These are phyloP conservation scores for Platyscapa corneri DNA, from an alignment of 1,140 invertebrate species.

Conservation along the genomic window DNA sequence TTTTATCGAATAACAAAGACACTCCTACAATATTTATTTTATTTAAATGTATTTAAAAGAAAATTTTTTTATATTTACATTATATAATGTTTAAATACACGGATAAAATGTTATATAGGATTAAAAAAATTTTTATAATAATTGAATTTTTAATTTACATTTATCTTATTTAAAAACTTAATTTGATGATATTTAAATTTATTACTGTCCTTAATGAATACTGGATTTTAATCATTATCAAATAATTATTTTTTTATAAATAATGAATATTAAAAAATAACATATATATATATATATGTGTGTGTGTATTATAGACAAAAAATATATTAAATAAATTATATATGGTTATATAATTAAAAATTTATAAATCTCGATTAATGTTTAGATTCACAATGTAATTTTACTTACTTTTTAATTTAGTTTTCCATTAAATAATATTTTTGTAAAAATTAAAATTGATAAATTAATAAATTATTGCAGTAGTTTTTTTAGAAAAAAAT, in stretches of 20 bases:
- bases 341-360: background rate
- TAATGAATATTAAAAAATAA: slow-evolving; percentile 5
- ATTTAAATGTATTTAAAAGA: background rate
- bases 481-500: background rate
- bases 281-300: slow-evolving; percentile 5
- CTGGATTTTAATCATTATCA: background rate
- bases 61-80: background rate
- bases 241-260: slow-evolving; percentile 5
- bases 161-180: background rate
- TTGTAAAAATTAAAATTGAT: background rate
- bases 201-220: background rate
- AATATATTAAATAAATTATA: slow-evolving; percentile 7
- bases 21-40: background rate
- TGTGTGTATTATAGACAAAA: no score
- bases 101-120: background rate
- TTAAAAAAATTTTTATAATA: background rate
- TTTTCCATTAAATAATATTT: no score
- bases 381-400: background rate
- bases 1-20: no score
- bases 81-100: no score
- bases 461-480: background rate
- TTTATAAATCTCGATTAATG: background rate
- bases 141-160: background rate
- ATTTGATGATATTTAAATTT: background rate
- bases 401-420: background rate